Base-by-base conservation (phyloP, 2,797 vertebrate species). In the Sardinella longiceps region DNA sequence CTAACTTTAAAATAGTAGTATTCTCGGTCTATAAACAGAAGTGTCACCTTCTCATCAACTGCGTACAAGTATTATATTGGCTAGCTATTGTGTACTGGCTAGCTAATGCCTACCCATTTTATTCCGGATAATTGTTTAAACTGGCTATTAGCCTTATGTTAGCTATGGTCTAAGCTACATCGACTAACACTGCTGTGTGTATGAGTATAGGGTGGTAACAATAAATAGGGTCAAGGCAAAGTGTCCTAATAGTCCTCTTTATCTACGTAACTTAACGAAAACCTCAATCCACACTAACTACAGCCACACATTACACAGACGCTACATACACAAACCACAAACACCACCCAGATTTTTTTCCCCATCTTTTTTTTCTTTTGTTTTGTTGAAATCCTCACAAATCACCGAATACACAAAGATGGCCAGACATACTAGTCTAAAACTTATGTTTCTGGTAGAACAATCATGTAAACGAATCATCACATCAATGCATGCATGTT, bases 401-500 rank as follows among this genome's bases (percentile, higher is more conserved):
- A 93, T 92, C 95, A 97, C 95, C 95, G 90, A 77, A 92, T 92
- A 90, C 96, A 96, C 96, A 93, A 95, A 87, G 96, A 95, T 93
- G 96, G 96, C 94, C 96, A 94, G 96, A 92, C 96, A 95, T 93
- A 95, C 96, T 97, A 98, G 91, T 96, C 97, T 97, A 97, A 96
- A 97, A 96, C 96, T 96, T 96, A 94, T 94, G 95, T 91, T 94
- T 96, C 90, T 93, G 92, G 90, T 92, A 95, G 96, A 92, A 97
- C 97, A 96, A 93, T 86, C 93, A 92, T 91, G 96, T 96, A 97
- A 97, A 97, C 97, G 93, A 95, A 94, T 95, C 94, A 94, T 94
- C 96, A 99, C 97, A 97, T 95, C 91, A 94, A 98, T 90, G 95
- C 98, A 99, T 99, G 98, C 98, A 98, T 95, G 96, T 93, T 93